Base-by-base conservation (phyloP, 2,888 invertebrate genomes). In the Trachelus tabidus region DNA sequence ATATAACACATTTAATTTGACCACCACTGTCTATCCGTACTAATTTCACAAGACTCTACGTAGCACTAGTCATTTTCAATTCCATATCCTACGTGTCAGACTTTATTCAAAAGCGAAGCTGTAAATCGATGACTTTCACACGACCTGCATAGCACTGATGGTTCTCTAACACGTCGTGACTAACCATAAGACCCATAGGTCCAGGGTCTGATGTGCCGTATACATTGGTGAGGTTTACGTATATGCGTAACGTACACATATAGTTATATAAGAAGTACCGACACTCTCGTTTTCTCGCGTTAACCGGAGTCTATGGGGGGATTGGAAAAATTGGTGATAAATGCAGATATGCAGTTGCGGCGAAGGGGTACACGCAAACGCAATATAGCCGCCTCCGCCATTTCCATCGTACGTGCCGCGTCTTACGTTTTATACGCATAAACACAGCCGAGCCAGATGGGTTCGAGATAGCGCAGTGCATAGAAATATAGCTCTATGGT, bases 311-410 rank as follows among this genome's bases (percentile, higher is more conserved):
- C 56, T 56, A 56, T 56, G 56, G 56, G 56, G 23, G 23, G 12
- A 71, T 71, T n/a, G 33, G 12, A 83, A 87, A 87, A 85, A 76
- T 85, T 79, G 81, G 80, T 83, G 85, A 87, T 88, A 86, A 85
- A 88, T 86, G 87, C 83, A 83, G 85, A 87, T 86, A 83, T 78
- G 81, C 79, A 79, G 75, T 79, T 73, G 76, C 76, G 76, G 78
- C 80, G 79, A 79, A 79, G 79, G 78, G 80, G 80, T 84, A 87
- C 87, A 87, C 82, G 87, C 82, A 85, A 87, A 87, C 73, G 87
- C 86, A 83, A 84, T 86, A 86, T 82, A 83, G 79, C 78, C 77
- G 31, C 78, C 23, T 76, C 76, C 73, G 68, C 34, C 23, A 71
- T 71, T 71, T 71, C 31, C 71, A 71, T 31, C 35, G 31, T 71